Conservation (phyloP, 2,797 vertebrate genomes). For the Natrix natrix region DNA sequence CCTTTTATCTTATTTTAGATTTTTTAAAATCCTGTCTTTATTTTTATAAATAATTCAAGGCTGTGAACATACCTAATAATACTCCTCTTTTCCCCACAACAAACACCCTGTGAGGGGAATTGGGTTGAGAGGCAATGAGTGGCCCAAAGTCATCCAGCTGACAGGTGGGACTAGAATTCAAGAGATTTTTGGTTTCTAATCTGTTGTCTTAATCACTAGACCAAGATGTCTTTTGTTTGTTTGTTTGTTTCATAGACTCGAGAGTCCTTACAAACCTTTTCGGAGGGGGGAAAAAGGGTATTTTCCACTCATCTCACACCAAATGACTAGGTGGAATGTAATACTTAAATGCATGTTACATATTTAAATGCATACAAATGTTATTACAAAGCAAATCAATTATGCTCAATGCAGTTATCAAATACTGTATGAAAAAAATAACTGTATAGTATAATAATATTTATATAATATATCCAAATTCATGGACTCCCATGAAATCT, state of each 20-base stretch:
- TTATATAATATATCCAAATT: not conserved
- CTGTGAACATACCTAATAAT: not conserved
- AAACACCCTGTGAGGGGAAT: not conserved
- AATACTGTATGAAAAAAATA: not conserved
- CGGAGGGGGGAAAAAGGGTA: accelerated
- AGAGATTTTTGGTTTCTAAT: not conserved
- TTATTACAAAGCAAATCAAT: not conserved
- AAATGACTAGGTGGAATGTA: not conserved
- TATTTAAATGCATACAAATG: not conserved
- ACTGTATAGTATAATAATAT: not conserved
- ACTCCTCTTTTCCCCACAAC: not conserved
- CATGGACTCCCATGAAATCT: not conserved
- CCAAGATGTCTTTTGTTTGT: not conserved
- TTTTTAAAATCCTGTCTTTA: not conserved
- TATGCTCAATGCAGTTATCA: not conserved
- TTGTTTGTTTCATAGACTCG: not conserved
- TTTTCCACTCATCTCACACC: not conserved
- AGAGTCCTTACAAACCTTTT: not conserved
- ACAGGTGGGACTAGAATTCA: not conserved
- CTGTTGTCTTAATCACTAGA: not conserved
- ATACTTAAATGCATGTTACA: not conserved
- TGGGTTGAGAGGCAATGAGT: not conserved
- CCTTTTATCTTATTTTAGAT: not conserved
- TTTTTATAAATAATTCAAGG: not conserved
- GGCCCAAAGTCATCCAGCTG: not conserved